These are phyloP conservation scores for Empidonax alnorum DNA, from an alignment of 2,113 vertebrate species.

Conservation along the genomic window DNA sequence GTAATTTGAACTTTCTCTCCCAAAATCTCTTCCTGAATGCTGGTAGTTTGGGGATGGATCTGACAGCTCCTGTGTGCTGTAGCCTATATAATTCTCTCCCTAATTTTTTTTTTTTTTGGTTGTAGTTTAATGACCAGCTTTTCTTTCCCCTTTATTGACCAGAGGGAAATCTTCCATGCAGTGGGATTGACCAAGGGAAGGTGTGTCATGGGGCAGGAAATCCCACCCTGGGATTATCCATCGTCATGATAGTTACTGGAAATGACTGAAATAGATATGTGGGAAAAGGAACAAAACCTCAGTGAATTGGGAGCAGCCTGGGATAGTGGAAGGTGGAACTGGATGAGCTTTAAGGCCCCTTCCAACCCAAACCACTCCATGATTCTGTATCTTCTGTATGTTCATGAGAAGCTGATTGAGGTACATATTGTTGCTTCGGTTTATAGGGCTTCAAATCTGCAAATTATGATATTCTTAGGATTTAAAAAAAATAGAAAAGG, in stretches of 20 bases:
- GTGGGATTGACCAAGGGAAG: not conserved
- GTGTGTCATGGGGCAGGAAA: not conserved
- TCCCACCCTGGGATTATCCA: not conserved
- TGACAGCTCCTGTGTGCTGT: not conserved
- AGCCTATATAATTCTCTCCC: not conserved
- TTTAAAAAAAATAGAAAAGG: not conserved
- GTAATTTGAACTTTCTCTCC: not conserved
- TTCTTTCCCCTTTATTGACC: not conserved
- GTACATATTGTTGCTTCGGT: not conserved
- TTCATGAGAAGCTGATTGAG: not conserved
- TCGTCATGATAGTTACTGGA: not conserved
- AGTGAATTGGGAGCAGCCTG: not conserved
- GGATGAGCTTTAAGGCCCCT: not conserved
- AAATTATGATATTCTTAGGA: not conserved
- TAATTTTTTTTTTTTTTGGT: too few species aligned
- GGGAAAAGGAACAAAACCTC: not conserved
- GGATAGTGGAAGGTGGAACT: not conserved
- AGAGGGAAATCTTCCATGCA: accelerated
- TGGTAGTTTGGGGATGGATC: not conserved
- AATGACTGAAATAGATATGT: not conserved
- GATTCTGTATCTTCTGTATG: not conserved
- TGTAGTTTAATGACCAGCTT: not conserved
- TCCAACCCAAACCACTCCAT: not conserved
- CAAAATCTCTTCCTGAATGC: not conserved
- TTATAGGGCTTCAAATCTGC: not conserved